These are phyloP conservation scores for Noctilio leporinus DNA, from an alignment of 2,113 vertebrate species.

Conservation along the genomic window DNA sequence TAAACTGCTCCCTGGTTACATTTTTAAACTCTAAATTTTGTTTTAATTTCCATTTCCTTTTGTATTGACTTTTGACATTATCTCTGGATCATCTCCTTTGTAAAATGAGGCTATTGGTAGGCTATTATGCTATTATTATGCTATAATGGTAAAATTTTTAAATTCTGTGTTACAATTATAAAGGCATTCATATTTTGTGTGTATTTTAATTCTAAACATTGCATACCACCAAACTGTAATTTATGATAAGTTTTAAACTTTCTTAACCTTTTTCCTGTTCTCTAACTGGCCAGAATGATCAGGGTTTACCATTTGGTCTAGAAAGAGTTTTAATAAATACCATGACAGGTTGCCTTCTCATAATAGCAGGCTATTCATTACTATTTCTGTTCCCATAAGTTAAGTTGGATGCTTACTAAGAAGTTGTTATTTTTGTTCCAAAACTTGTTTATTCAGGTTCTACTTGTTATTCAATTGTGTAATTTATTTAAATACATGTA, in stretches of 20 bases:
- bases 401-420: not conserved
- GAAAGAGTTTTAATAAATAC: not conserved
- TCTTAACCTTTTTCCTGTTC: not conserved
- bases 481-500: constrained; percentile 24
- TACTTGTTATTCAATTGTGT: constrained; percentile 17
- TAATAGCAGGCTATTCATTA: not conserved
- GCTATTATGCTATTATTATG: not conserved
- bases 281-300: not conserved
- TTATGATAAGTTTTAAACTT: not conserved
- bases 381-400: not conserved
- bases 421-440: not conserved
- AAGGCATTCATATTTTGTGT: not conserved
- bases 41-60: not conserved
- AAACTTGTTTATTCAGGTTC: not conserved
- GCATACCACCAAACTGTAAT: not conserved
- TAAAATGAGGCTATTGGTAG: not conserved
- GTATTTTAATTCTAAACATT: not conserved
- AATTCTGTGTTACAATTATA: not conserved
- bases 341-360: not conserved
- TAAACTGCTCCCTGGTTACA: not conserved
- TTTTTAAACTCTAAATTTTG: not conserved
- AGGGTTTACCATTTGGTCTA: not conserved
- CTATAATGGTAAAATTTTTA: not conserved
- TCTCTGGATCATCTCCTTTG: not conserved
- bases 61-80: not conserved